Percentiles rank a stretch among this genome's conserved stretches.
Evolutionary conservation across 2,797 vertebrate species (phyloP).

Genomic region (Macropodus opercularis): DNA sequence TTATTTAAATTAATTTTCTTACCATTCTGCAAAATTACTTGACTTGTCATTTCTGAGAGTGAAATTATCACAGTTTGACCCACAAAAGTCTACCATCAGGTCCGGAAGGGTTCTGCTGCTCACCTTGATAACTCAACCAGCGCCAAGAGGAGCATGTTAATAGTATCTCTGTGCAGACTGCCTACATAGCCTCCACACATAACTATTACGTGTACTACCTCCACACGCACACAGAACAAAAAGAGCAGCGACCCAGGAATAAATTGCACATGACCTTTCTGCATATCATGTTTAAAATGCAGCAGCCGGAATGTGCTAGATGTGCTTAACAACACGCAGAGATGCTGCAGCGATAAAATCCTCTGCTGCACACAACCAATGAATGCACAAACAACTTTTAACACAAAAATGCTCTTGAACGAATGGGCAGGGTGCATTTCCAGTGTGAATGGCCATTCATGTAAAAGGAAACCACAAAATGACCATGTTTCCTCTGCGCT

Average conservation of each 20-base stretch:
- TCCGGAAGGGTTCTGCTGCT: constrained; percentile 51
- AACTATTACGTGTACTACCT: constrained; percentile 26
- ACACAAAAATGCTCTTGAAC: constrained; percentile 62
- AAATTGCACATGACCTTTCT: constrained; percentile 58
- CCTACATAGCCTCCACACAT: constrained; percentile 60
- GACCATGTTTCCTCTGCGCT: constrained; percentile 59
- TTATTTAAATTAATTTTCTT: neutral
- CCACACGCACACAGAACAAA: constrained; percentile 9
- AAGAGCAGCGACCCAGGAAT: constrained; percentile 40
- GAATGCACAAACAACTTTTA: constrained; percentile 65
- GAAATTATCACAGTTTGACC: constrained; percentile 26
- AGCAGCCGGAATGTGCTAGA: constrained; percentile 11
- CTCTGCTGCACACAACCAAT: constrained; percentile 35
- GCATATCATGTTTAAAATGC: constrained; percentile 34
- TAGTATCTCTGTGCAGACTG: constrained; percentile 41
- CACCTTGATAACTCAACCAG: constrained; percentile 77
- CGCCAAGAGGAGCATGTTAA: constrained; percentile 53
- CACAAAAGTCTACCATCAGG: constrained; percentile 56
- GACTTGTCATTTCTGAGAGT: constrained; percentile 41
- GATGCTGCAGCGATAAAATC: constrained; percentile 37
- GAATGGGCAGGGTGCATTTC: constrained; percentile 50
- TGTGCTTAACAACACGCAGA: constrained; percentile 14
- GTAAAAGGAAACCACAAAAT: constrained; percentile 75
- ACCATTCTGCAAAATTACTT: constrained; percentile 18
- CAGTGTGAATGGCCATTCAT: constrained; percentile 69